Base-by-base conservation (phyloP, 2,797 vertebrate genomes). In the Cossypha polioptera region DNA sequence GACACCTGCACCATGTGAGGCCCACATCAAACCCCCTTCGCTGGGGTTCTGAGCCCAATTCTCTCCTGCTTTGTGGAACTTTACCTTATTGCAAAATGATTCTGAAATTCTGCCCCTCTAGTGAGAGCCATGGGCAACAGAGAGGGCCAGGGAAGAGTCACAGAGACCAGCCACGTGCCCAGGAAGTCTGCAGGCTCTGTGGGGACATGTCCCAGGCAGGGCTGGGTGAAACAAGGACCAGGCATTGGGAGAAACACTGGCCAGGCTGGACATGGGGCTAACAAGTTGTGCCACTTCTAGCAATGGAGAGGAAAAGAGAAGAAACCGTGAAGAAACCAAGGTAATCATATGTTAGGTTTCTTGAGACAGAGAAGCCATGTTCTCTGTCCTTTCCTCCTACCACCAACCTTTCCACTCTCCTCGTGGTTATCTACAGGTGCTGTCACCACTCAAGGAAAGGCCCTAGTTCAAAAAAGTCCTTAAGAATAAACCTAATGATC, bases 101-200 rank as follows among this genome's bases (percentile, higher is more conserved):
- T 74, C 13, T 74, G 76, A 80, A 88, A 88, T 33, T 72, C 31
- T 47, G 38, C 16, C 18, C 11, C 11, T 28, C 53, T 66, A 13
- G 43, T 33, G 26, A 33, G 45, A 83, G 25, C 0, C 0, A 22
- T 20, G 40, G 29, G 38, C 51, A 58, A 28, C 25, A 47, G 72
- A 72, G n/a, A n/a, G 26, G 42, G 59, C 48, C 55, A 69, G 21
- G 17, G 55, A 77, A 48, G 76, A 48, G 12, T 33, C n/a, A 47
- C 0, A 0, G 59, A 82, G n/a, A 50, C 7, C 8, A 54, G 22
- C 13, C 40, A 31, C 0, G 0, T 48, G 35, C 11, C 55, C 2
- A 11, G 25, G 50, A 62, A 69, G 15, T 13, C 59, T 50, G 17
- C 20, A 17, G 48, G 16, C 40, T 77, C 3, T 0, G 0, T 29